Base-by-base conservation (phyloP, 2,113 vertebrate genomes). In the Anoura caudifer region DNA sequence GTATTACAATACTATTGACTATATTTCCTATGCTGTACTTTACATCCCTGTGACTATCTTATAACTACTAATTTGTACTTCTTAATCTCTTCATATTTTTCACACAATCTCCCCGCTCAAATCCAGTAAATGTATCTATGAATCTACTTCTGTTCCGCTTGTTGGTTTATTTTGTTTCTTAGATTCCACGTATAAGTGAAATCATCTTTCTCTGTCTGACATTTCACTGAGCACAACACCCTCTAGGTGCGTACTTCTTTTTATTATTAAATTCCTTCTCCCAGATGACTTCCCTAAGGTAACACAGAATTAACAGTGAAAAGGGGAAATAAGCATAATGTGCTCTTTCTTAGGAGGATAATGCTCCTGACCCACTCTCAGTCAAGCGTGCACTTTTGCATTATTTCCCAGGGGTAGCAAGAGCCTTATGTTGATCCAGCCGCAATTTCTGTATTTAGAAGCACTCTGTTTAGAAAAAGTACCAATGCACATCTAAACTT, bases 261-360 rank as follows among this genome's bases (percentile, higher is more conserved):
- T 94, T 85, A 81, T 88, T 79, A 88, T 85, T 85, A 95, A 95
- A 94, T 85, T 63, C 22, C 43, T 97, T 82, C 33, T 67, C 45
- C 54, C 14, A 33, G n/a, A 67, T 92, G 72, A 73, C 87, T 94
- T 90, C 15, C 79, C 84, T 88, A 75, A 65, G 19, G 91, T 85
- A 88, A 92, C 43, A 91, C 96, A 85, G 70, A 97, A 95, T 91
- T 95, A 87, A 92, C 38, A 93, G 14, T 87, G 33, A 89, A 91
- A 95, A 76, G 28, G 26, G 22, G 14, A 95, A 97, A 81, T 45
- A 90, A 77, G 14, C 12, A 28, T 67, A 97, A 70, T 56, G 6
- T 80, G 16, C 6, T 88, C n/a, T 94, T 73, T 87, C 75, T 87
- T 77, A 79, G 10, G 63, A 96, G 90, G 63, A 56, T 54, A 87